Evolutionary conservation across 2,113 vertebrate species (phyloP).

Genomic region (Rattus rattus): DNA sequence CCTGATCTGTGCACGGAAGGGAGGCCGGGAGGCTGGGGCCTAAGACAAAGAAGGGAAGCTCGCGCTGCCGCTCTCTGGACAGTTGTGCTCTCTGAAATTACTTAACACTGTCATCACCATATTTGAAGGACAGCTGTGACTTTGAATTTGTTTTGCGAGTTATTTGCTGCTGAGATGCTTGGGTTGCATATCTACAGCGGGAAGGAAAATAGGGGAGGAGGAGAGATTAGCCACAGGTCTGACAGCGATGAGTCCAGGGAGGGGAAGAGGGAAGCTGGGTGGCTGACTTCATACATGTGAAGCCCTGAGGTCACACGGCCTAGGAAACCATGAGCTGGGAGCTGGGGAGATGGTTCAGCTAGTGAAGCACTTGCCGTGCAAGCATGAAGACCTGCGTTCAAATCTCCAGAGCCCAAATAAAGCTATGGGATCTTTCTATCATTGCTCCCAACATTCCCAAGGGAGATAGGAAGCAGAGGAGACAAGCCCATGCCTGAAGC

Average conservation of each 20-base stretch:
- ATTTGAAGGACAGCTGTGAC: constrained; percentile 3
- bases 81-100: constrained; percentile 14
- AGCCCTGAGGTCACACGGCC: background rate
- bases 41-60: background rate
- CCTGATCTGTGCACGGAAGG: too few relatives aligned
- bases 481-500: background rate
- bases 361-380: background rate
- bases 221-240: background rate
- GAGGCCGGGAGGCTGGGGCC: too few relatives aligned
- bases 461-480: background rate
- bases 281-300: too few relatives aligned
- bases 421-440: background rate
- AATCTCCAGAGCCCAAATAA: background rate
- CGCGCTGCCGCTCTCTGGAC: background rate
- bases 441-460: background rate
- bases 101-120: background rate
- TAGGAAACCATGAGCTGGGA: too few relatives aligned
- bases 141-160: constrained; percentile 32
- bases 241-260: background rate
- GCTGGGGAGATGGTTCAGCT: background rate
- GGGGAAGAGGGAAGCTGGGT: too few relatives aligned
- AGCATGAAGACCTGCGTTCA: background rate
- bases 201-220: background rate
- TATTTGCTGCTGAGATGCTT: constrained; percentile 56
- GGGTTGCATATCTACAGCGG: background rate